These are phyloP conservation scores for Drosophila eugracilis DNA, from an alignment of 1,140 invertebrate genomes.

Conservation along the genomic window DNA sequence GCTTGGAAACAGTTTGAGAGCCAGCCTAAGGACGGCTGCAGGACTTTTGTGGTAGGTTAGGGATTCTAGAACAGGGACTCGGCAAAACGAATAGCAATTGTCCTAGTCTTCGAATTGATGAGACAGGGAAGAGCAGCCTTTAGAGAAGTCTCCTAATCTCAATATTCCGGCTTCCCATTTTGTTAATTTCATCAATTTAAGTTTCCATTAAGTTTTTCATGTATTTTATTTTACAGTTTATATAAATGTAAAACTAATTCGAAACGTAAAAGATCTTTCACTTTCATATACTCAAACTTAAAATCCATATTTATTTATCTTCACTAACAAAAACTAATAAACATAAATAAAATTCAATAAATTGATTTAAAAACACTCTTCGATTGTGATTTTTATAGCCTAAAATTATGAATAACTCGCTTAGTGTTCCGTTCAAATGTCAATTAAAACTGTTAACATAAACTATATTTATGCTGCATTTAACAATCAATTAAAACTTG, in stretches of 20 bases:
- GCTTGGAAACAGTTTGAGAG: not conserved
- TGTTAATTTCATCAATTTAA: too few relatives aligned
- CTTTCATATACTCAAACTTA: not conserved
- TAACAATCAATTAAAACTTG: too few relatives aligned
- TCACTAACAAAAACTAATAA: not conserved
- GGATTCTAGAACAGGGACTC: slow-evolving; percentile 11
- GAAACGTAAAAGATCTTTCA: not conserved
- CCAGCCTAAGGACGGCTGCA: not conserved
- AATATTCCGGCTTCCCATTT: too few relatives aligned
- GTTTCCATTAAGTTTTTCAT: too few relatives aligned
- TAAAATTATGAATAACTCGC: too few relatives aligned
- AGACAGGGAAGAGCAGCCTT: too few relatives aligned
- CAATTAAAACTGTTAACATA: too few relatives aligned
- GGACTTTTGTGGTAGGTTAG: slow-evolving; percentile 46
- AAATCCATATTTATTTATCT: not conserved
- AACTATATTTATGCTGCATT: too few relatives aligned
- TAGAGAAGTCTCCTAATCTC: too few relatives aligned
- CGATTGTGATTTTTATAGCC: too few relatives aligned
- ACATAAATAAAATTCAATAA: not conserved
- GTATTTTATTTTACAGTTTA: not conserved
- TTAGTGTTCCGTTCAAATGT: too few relatives aligned
- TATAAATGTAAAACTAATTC: not conserved
- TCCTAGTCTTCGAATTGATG: slow-evolving; percentile 15
- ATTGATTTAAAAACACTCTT: too few relatives aligned
- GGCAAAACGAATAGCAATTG: slow-evolving; percentile 8